Evolutionary conservation across 2,113 vertebrate species (phyloP), one percentile per base, ranked within the genome.

Genomic region (Myrmecobius fasciatus): DNA sequence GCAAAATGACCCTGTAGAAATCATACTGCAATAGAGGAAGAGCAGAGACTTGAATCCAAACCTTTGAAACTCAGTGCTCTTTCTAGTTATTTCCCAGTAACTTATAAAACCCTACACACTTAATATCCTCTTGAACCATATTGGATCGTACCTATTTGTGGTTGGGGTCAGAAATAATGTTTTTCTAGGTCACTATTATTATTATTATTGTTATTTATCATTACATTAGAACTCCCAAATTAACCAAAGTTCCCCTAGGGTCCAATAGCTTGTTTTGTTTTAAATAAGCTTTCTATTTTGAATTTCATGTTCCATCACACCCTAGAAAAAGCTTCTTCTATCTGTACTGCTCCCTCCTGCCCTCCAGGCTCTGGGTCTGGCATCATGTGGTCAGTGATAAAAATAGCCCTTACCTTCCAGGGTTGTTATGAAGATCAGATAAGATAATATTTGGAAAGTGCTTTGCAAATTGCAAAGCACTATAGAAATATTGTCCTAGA

Each of bases 71-170:
- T 43, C 67, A 24, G 5, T 43, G n/a, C 43, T 83, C 60, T n/a
- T 75, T 75, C 67, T 43, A 83, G 6, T 83, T 22, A 43, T 83
- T 83, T 83, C 17, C 20, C 17, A 43, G 17, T 83, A 83, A 83
- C n/a, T 43, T 83, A 43, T 43, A 83, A 48, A 95, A 60, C 67
- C 51, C 56, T 75, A 60, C 8, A 43, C 60, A 14, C 46, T 49
- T n/a, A 36, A 89, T 11, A 46, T 52, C 0, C 0, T 17, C 51
- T 94, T 94, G 67, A 91, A 88, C 28, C 53, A 3, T 51, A 89
- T 94, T 25, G 91, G 92, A 91, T 93, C 94, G 60, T 83, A 83
- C 53, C 43, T 0, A 92, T 93, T 93, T 89, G 25, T 75, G 67
- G 67, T n/a, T 20, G n/a, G 31, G 67, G 14, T n/a, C 36, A n/a